Evolutionary conservation across 2,888 invertebrate species (phyloP).

Genomic region (Saturnia pavonia): DNA sequence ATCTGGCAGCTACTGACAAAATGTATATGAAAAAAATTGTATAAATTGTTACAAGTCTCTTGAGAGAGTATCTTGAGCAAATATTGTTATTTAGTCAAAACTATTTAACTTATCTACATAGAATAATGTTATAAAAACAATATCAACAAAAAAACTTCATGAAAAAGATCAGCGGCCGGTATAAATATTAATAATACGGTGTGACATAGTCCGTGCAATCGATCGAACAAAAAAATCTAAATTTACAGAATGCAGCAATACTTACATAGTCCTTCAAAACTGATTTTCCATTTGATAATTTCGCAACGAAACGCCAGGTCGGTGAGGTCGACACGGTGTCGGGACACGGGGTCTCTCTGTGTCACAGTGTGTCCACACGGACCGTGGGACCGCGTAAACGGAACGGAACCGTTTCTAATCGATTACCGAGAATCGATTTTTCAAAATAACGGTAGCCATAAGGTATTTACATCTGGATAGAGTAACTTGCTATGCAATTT

Average conservation of each 20-base stretch:
- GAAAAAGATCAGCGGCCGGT: neutral
- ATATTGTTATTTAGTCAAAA: neutral
- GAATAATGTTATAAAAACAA: neutral
- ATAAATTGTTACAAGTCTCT: neutral
- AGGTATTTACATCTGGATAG: slow-evolving; percentile 76
- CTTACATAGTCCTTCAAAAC: slow-evolving; percentile 58
- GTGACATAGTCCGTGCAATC: slow-evolving; percentile 8
- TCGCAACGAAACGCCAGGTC: slow-evolving; percentile 50
- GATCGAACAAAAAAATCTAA: slow-evolving; percentile 34
- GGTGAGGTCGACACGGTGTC: slow-evolving; percentile 43
- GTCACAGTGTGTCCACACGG: slow-evolving; percentile 39
- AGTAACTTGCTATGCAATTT: slow-evolving; percentile 70
- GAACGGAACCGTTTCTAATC: slow-evolving; percentile 75
- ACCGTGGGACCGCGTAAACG: slow-evolving; percentile 77
- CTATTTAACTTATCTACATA: neutral
- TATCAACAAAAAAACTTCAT: neutral
- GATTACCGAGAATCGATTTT: slow-evolving; percentile 77
- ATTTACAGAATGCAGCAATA: slow-evolving; percentile 56
- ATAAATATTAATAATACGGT: slow-evolving; percentile 11
- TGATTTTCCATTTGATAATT: slow-evolving; percentile 67
- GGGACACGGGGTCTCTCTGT: slow-evolving; percentile 48
- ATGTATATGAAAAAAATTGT: neutral
- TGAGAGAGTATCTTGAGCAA: no score
- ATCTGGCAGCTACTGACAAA: no score
- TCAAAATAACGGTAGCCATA: slow-evolving; percentile 76